Conservation (phyloP, 2,113 vertebrate genomes). For the Poeciliopsis occidentalis region DNA sequence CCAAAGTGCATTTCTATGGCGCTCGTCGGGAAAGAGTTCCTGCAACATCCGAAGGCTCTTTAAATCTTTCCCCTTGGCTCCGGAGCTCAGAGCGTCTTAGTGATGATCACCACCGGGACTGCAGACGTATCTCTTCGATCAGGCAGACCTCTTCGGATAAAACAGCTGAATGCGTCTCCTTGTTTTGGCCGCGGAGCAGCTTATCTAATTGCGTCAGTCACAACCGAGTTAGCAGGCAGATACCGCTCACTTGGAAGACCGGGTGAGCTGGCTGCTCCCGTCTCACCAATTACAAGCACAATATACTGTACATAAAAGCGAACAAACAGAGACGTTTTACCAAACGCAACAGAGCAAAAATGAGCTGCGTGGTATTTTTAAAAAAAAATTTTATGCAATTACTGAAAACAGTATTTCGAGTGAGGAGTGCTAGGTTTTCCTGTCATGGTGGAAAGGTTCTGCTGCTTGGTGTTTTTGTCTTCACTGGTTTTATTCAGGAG, state of each 20-base stretch:
- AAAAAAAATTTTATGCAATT: not conserved
- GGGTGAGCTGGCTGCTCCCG: conserved; percentile 36
- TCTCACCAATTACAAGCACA: conserved; percentile 45
- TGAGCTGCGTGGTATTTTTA: not conserved
- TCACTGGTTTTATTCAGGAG: not conserved
- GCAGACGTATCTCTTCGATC: not conserved
- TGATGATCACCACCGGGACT: not conserved
- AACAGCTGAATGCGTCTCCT: conserved; percentile 8
- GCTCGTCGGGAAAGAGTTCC: not conserved
- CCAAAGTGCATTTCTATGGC: not conserved
- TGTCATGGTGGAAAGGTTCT: not conserved
- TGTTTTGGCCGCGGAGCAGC: conserved; percentile 24
- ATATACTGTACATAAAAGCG: conserved; percentile 14
- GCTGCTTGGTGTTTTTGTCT: not conserved
- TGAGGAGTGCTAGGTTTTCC: not conserved
- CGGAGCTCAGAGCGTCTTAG: not conserved
- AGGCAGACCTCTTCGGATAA: conserved; percentile 1
- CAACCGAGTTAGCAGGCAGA: conserved; percentile 49
- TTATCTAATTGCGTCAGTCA: conserved; percentile 52
- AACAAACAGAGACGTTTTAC: conserved; percentile 12
- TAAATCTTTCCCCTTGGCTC: not conserved
- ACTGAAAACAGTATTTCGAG: not conserved
- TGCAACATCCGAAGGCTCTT: not conserved
- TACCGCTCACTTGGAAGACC: conserved; percentile 33
- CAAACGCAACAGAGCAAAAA: conserved; percentile 3